Percentiles rank a stretch among this genome's conserved stretches.
phyloP scores from a whole-genome alignment of 2,888 invertebrate genomes.

The Mellilla xanthometata region DNA sequence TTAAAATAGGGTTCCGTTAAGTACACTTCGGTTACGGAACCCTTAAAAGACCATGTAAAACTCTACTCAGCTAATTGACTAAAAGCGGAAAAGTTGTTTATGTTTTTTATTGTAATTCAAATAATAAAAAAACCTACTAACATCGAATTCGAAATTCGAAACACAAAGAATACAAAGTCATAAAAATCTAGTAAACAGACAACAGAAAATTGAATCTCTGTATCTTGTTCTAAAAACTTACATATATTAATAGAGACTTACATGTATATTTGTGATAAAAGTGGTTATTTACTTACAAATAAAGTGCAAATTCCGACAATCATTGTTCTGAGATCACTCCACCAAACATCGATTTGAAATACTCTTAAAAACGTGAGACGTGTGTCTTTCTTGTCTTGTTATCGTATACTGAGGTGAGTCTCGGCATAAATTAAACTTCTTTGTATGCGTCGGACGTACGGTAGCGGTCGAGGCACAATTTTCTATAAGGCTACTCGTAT shows the following conservation, averaged over 20 bases:
- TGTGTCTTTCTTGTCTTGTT: conserved; percentile 12
- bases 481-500: not conserved
- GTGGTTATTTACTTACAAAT: conserved; percentile 20
- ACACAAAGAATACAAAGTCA: too few species aligned
- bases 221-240: too few species aligned
- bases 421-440: conserved; percentile 4
- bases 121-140: too few species aligned
- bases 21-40: too few species aligned
- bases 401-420: conserved; percentile 10
- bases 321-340: conserved; percentile 22
- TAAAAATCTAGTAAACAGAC: too few species aligned
- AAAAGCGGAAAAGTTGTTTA: too few species aligned
- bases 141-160: too few species aligned
- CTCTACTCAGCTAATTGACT: too few species aligned
- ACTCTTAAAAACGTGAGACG: conserved; percentile 4
- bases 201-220: too few species aligned
- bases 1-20: too few species aligned
- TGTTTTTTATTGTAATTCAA: too few species aligned
- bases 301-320: conserved; percentile 23
- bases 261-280: not conserved
- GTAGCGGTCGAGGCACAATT: conserved; percentile 1
- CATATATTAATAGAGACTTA: not conserved
- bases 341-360: conserved; percentile 1
- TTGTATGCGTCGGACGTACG: conserved; percentile 18
- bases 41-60: too few species aligned